These are phyloP conservation scores for Heliornis fulica DNA, from an alignment of 2,113 vertebrate species.

Conservation along the genomic window DNA sequence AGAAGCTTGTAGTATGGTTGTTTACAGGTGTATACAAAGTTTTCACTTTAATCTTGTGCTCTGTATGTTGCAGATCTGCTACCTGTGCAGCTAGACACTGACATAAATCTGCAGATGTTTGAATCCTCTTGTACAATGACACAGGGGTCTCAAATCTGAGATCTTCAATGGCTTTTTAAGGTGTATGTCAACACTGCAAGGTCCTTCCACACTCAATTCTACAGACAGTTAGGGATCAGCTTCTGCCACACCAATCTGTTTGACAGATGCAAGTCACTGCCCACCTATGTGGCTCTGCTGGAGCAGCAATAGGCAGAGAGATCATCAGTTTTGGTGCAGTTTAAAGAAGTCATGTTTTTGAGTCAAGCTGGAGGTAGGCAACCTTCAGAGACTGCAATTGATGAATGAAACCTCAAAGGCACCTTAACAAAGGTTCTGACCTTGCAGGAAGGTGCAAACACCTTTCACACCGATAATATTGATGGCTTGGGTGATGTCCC, in stretches of 20 bases:
- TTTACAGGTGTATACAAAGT: neutral
- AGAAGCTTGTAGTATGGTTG: neutral
- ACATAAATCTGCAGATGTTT: neutral
- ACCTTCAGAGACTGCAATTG: neutral
- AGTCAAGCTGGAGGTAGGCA: neutral
- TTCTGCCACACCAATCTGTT: neutral
- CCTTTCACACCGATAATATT: neutral
- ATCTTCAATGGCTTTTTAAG: neutral
- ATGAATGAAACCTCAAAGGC: neutral
- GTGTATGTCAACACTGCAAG: neutral
- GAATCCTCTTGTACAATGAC: neutral
- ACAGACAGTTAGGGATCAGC: neutral
- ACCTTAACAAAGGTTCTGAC: neutral
- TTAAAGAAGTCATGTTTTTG: neutral
- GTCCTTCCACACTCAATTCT: neutral
- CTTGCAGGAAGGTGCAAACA: neutral
- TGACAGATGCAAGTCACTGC: neutral
- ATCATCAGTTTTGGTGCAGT: neutral
- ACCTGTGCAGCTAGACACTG: neutral
- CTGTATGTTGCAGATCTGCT: neutral
- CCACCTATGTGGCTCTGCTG: accelerated
- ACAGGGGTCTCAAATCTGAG: neutral
- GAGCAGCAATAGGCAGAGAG: neutral
- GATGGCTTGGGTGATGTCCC: neutral
- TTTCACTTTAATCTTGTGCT: neutral